phyloP scores from a whole-genome alignment of 2,113 vertebrate species.

The Odocoileus hemionus region DNA sequence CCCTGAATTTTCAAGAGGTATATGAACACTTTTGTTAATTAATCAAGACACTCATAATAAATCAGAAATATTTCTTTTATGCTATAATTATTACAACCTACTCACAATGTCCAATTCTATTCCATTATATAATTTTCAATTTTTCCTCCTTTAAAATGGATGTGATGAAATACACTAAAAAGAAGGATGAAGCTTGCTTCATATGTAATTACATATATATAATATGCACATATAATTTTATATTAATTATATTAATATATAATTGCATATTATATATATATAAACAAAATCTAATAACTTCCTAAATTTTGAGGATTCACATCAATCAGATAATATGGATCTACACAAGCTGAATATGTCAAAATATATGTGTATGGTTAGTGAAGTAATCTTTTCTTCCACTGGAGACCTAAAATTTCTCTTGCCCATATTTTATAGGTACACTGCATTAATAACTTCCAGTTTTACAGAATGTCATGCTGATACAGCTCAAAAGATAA shows the following conservation, averaged over 20 bases:
- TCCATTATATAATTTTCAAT: not conserved
- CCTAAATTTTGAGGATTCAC: not conserved
- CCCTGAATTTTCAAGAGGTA: not conserved
- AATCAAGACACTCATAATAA: not conserved
- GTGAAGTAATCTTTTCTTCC: conserved; percentile 16
- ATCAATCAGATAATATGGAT: not conserved
- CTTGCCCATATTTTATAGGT: conserved; percentile 27
- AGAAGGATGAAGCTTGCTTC: not conserved
- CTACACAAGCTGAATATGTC: not conserved
- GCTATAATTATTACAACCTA: not conserved
- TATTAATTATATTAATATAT: not conserved
- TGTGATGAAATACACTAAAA: not conserved
- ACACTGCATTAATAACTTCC: not conserved
- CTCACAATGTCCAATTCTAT: not conserved
- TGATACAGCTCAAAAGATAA: conserved; percentile 54
- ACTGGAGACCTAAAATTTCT: not conserved
- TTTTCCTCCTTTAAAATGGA: not conserved
- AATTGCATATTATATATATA: not conserved
- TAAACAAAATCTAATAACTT: not conserved
- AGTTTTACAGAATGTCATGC: conserved; percentile 12
- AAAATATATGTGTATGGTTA: not conserved
- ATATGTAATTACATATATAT: not conserved
- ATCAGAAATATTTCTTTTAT: not conserved
- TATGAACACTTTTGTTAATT: not conserved
- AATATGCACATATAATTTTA: not conserved